These are phyloP conservation scores for Argya squamiceps DNA, from an alignment of 2,797 vertebrate species.

Conservation along the genomic window DNA sequence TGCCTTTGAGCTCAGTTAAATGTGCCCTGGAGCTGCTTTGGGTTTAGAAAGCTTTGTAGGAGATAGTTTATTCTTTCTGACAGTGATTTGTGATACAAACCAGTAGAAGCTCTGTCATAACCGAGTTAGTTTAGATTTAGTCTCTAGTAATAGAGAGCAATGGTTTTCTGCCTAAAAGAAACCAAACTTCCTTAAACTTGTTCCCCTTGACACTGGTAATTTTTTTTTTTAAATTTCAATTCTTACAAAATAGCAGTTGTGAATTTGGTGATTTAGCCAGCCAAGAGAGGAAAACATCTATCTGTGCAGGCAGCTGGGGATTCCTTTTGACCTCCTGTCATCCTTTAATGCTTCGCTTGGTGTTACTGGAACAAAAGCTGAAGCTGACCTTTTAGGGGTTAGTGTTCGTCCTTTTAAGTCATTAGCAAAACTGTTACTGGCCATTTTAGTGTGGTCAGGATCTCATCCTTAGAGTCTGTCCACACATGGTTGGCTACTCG, in stretches of 20 bases:
- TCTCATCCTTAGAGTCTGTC: background rate
- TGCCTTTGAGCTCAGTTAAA: background rate
- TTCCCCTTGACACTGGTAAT: background rate
- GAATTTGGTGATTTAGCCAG: background rate
- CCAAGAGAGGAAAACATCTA: background rate
- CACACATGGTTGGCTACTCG: background rate
- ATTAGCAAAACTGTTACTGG: background rate
- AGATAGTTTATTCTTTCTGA: background rate
- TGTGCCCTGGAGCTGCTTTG: background rate
- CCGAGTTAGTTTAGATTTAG: background rate
- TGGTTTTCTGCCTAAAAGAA: background rate
- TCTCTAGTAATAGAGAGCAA: background rate
- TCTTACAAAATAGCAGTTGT: background rate
- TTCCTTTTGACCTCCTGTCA: background rate
- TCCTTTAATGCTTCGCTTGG: background rate
- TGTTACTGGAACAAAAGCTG: background rate
- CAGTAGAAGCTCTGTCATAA: background rate
- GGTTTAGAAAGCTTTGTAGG: background rate
- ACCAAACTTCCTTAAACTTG: background rate
- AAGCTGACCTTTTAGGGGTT: background rate
- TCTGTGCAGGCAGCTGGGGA: background rate
- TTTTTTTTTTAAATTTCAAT: background rate
- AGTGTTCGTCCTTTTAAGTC: background rate
- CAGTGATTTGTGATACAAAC: background rate
- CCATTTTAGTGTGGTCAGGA: background rate